Evolutionary conservation across 2,888 invertebrate genomes (phyloP).

Genomic region (Spodoptera exigua): DNA sequence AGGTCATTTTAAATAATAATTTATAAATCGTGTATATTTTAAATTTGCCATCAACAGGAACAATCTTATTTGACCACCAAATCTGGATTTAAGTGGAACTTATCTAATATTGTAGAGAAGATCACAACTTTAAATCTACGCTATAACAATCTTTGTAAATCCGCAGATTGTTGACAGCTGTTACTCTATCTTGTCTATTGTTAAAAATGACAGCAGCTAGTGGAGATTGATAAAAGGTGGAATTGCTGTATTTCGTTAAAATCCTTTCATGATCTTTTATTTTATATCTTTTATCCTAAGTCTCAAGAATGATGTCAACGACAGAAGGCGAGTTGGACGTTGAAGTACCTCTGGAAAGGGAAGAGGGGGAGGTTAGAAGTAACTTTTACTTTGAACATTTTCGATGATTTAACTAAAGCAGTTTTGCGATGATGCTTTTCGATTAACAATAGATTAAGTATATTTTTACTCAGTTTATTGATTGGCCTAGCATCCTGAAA

Average conservation of each 20-base stretch:
- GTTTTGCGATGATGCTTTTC: constrained; percentile 16
- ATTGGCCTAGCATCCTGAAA: neutral
- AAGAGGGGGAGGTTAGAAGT: constrained; percentile 91
- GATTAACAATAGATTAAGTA: neutral
- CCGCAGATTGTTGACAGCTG: constrained; percentile 14
- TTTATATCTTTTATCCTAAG: constrained; percentile 58
- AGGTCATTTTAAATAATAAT: too few relatives aligned
- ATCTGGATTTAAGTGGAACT: too few relatives aligned
- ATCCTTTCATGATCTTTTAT: constrained; percentile 75
- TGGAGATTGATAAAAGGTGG: constrained; percentile 67
- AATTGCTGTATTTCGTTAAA: constrained; percentile 70
- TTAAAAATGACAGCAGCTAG: constrained; percentile 66
- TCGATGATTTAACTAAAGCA: constrained; percentile 30
- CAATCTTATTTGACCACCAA: too few relatives aligned
- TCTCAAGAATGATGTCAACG: constrained; percentile 83
- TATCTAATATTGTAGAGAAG: too few relatives aligned
- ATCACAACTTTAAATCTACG: too few relatives aligned
- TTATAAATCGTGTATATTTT: too few relatives aligned
- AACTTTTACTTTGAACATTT: constrained; percentile 51
- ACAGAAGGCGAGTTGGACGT: constrained; percentile 90
- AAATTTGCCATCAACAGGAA: too few relatives aligned
- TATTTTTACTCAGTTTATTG: neutral
- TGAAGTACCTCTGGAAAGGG: constrained; percentile 89
- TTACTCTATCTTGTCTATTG: constrained; percentile 57
- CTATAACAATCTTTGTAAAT: constrained; percentile 11